A percentile compares a stretch with the other conserved stretches of the same genome.
Conservation (phyloP, 2,113 vertebrate genomes). For the Ptilorrhoa leucosticta region DNA sequence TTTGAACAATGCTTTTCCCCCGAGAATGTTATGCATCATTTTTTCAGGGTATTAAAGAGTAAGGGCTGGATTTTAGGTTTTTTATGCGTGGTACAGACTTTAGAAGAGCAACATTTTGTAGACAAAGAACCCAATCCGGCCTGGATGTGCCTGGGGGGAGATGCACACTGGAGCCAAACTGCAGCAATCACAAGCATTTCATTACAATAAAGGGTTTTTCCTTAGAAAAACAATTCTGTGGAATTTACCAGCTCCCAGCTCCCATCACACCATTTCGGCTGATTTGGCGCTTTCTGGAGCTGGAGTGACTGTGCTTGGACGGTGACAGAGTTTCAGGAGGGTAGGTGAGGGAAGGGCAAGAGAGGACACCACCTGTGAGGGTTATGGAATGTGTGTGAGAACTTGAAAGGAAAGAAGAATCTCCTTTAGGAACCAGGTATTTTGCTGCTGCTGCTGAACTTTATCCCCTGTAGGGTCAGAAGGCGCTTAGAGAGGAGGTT, state of each 20-base stretch:
- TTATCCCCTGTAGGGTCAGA: not conserved
- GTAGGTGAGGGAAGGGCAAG: not conserved
- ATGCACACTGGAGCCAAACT: not conserved
- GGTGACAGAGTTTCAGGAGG: not conserved
- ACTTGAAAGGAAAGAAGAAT: not conserved
- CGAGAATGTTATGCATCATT: not conserved
- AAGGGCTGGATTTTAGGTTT: not conserved
- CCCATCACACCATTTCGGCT: not conserved
- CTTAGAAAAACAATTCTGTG: not conserved
- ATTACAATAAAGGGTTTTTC: not conserved
- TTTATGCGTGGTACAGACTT: not conserved
- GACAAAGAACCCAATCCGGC: not conserved
- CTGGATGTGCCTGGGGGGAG: not conserved
- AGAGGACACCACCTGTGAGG: not conserved
- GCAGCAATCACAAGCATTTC: not conserved
- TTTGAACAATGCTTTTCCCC: not conserved
- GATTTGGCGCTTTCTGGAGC: not conserved
- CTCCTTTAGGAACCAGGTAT: fast-evolving
- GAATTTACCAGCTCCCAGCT: not conserved
- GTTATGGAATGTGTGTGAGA: not conserved
- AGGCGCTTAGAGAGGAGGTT: not conserved
- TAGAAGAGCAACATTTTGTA: not conserved
- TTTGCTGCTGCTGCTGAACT: not conserved
- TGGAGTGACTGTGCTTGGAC: not conserved
- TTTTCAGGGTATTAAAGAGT: not conserved